Percentiles rank a stretch among this genome's conserved stretches.
phyloP scores from a whole-genome alignment of 2,113 vertebrate genomes.

The Chaenocephalus aceratus region DNA sequence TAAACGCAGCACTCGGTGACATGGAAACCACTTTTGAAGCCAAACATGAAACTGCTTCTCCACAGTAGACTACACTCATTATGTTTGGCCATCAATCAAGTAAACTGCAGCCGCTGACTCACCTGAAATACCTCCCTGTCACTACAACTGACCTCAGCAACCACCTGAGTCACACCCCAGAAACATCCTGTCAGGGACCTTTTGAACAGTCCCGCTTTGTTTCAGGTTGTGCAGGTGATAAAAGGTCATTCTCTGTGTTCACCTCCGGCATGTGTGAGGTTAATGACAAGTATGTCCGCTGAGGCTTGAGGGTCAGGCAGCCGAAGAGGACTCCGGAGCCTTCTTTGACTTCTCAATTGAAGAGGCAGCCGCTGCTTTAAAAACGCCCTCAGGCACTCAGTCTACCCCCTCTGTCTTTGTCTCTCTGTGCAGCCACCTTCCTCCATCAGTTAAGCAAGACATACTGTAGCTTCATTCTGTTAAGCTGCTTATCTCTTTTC shows the following conservation, averaged over 20 bases:
- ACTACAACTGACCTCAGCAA: constrained; percentile 59
- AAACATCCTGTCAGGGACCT: constrained; percentile 52
- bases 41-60: constrained; percentile 38
- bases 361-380: constrained; percentile 40
- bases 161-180: constrained; percentile 52
- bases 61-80: constrained; percentile 23
- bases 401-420: constrained; percentile 51
- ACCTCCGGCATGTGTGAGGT: constrained; percentile 50
- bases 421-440: constrained; percentile 43
- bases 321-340: constrained; percentile 51
- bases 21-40: constrained; percentile 3
- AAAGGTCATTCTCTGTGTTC: constrained; percentile 63
- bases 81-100: constrained; percentile 54
- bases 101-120: constrained; percentile 17
- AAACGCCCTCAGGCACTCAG: constrained; percentile 50
- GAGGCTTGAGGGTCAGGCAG: constrained; percentile 48
- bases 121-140: constrained; percentile 48
- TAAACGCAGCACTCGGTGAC: constrained; percentile 19
- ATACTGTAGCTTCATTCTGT: constrained; percentile 74
- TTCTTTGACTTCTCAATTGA: constrained; percentile 49
- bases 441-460: constrained; percentile 68
- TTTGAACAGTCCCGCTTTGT: constrained; percentile 58
- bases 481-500: constrained; percentile 80
- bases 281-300: constrained; percentile 71
- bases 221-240: constrained; percentile 61